Conservation (phyloP, 2,888 invertebrate species). For the Macroteleia sp. region DNA sequence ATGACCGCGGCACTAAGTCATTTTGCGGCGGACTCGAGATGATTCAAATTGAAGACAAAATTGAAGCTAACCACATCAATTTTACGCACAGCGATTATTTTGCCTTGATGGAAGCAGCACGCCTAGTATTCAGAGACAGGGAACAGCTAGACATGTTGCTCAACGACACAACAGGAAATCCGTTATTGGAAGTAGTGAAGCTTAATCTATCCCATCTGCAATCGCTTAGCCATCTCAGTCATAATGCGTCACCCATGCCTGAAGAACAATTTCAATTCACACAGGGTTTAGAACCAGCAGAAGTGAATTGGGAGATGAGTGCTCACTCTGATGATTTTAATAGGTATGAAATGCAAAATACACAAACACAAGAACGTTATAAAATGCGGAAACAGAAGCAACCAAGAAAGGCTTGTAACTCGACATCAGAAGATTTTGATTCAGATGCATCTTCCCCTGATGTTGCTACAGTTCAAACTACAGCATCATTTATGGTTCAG, state of each 20-base stretch:
- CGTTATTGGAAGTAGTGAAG: too few relatives aligned
- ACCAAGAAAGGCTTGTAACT: constrained; percentile 20
- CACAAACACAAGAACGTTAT: background rate
- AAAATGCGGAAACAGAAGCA: constrained; percentile 29
- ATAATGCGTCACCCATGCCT: too few relatives aligned
- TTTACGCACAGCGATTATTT: constrained; percentile 43
- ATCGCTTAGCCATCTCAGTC: too few relatives aligned
- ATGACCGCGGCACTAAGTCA: constrained; percentile 61
- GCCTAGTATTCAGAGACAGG: too few relatives aligned
- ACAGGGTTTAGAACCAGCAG: too few relatives aligned
- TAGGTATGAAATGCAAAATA: background rate
- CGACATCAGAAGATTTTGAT: constrained; percentile 12
- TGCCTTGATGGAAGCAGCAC: constrained; percentile 22
- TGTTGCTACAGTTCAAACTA: constrained; percentile 4
- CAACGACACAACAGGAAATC: too few relatives aligned
- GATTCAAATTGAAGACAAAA: constrained; percentile 24
- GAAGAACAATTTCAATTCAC: too few relatives aligned
- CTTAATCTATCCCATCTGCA: too few relatives aligned
- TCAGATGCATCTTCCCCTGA: too few relatives aligned
- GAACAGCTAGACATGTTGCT: too few relatives aligned
- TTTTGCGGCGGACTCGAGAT: constrained; percentile 48
- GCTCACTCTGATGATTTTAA: background rate
- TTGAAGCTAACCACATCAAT: constrained; percentile 46
- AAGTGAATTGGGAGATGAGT: too few relatives aligned
- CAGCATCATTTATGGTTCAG: constrained; percentile 27